Conservation (phyloP, 2,888 invertebrate species). For the Ophioninae sp. region DNA sequence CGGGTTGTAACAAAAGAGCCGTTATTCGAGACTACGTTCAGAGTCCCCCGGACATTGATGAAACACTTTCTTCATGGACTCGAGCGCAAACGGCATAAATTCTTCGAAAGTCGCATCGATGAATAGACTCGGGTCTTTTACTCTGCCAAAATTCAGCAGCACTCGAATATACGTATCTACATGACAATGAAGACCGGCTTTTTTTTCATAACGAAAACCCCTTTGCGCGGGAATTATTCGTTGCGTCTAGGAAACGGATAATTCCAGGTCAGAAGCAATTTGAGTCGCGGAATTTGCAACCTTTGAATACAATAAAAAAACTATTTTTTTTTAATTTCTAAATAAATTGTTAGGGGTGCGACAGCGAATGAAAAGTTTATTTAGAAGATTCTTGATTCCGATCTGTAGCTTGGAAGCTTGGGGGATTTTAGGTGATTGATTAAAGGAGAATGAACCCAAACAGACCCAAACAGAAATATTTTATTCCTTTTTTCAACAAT, state of each 20-base stretch:
- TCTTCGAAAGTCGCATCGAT: not conserved
- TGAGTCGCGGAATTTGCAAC: too few relatives aligned
- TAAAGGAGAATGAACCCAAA: too few relatives aligned
- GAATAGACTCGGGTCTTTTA: not conserved
- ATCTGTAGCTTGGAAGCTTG: too few relatives aligned
- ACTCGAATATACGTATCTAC: constrained; percentile 2
- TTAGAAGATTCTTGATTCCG: too few relatives aligned
- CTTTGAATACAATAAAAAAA: too few relatives aligned
- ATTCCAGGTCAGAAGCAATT: not conserved
- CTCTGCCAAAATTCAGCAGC: not conserved
- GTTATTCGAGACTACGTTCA: not conserved
- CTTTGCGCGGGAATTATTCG: not conserved
- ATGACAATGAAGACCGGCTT: constrained; percentile 8
- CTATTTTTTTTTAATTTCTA: too few relatives aligned
- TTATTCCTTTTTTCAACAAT: too few relatives aligned
- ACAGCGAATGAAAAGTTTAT: too few relatives aligned
- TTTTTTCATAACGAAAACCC: not conserved
- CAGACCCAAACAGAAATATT: too few relatives aligned
- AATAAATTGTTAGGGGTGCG: too few relatives aligned
- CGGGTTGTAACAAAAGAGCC: not conserved
- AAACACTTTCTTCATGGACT: constrained; percentile 1
- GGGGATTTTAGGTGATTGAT: too few relatives aligned
- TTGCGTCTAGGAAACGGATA: too few relatives aligned
- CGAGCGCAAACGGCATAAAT: not conserved
- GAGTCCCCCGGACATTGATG: not conserved